Percentiles rank a stretch among this genome's conserved stretches.
phyloP scores from a whole-genome alignment of 2,797 vertebrate species.

The Poeciliopsis presidionis region DNA sequence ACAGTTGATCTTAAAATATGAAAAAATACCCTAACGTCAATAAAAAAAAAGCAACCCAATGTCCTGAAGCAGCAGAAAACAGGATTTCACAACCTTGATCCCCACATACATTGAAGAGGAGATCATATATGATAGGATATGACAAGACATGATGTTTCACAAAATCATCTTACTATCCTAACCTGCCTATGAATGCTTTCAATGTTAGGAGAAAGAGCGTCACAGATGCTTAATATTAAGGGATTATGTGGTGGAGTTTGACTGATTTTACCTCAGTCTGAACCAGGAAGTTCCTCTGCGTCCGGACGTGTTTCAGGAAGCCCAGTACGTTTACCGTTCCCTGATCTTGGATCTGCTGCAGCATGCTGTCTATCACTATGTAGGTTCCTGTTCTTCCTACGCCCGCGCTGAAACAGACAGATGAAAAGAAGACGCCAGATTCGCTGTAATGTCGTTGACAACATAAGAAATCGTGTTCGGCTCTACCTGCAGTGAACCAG shows the following conservation, averaged over 20 bases:
- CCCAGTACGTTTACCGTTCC: constrained; percentile 92
- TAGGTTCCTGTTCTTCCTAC: constrained; percentile 96
- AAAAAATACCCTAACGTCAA: not conserved
- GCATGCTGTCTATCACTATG: constrained; percentile 96
- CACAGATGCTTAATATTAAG: not conserved
- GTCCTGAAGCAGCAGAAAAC: not conserved
- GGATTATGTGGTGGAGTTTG: not conserved
- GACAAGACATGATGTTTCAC: not conserved
- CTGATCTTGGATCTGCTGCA: constrained; percentile 95
- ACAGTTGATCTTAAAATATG: not conserved
- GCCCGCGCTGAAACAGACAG: constrained; percentile 84
- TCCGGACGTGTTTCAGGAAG: constrained; percentile 95
- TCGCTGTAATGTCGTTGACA: not conserved
- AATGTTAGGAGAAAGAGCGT: no score
- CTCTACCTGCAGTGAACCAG: constrained; percentile 95
- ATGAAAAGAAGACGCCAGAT: not conserved
- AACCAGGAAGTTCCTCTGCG: constrained; percentile 97
- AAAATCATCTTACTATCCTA: not conserved
- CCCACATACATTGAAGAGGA: not conserved
- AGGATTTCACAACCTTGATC: not conserved
- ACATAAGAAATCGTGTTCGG: not conserved
- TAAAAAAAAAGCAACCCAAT: not conserved
- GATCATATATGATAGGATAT: not conserved
- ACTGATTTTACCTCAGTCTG: constrained; percentile 90
- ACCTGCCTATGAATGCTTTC: no score